Evolutionary conservation across 1,140 invertebrate species (phyloP).

Genomic region (Caerostris darwini): DNA sequence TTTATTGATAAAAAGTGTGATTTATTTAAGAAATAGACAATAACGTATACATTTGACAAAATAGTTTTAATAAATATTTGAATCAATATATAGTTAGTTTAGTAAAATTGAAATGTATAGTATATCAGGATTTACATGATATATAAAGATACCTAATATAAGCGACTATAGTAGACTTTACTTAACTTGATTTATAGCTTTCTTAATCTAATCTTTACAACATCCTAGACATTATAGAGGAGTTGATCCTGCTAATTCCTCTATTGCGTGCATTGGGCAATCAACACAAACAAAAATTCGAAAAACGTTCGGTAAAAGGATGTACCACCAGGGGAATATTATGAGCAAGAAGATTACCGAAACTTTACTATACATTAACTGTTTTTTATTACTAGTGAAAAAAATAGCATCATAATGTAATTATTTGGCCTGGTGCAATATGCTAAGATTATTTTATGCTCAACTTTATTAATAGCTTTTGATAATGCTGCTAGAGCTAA

Average conservation of each 20-base stretch:
- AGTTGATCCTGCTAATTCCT: conserved; percentile 2
- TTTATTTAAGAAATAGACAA: no score
- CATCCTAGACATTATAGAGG: not conserved
- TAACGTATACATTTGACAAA: no score
- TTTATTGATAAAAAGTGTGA: no score
- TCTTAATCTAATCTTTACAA: not conserved
- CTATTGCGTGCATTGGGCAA: conserved; percentile 40
- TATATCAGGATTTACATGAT: no score
- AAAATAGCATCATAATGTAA: not conserved
- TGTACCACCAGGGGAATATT: not conserved
- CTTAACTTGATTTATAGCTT: not conserved
- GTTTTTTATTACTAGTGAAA: not conserved
- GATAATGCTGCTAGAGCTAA: not conserved
- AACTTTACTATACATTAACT: not conserved
- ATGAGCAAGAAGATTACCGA: not conserved
- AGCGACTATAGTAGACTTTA: no score
- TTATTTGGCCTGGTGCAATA: not conserved
- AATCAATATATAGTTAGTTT: no score
- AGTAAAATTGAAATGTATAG: no score
- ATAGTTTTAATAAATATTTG: no score
- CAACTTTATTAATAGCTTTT: not conserved
- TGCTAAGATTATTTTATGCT: not conserved
- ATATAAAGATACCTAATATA: no score
- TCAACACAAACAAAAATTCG: conserved; percentile 28
- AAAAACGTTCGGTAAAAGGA: not conserved